phyloP scores from a whole-genome alignment of 2,888 invertebrate species.

The Dryobota labecula region DNA sequence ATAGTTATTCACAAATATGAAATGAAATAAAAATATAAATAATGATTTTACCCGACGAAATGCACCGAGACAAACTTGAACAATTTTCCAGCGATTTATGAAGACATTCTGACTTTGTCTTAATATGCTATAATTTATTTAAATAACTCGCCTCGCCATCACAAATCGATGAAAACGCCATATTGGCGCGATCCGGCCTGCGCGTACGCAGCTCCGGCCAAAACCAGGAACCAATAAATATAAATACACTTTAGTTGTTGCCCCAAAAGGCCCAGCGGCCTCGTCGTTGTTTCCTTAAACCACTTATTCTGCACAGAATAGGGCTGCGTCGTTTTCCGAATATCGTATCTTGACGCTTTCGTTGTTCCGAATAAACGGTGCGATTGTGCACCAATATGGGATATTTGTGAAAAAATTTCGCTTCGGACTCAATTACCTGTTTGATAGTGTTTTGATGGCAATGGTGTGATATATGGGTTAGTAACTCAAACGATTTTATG shows the following conservation, averaged over 20 bases:
- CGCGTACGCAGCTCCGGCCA: constrained; percentile 74
- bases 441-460: constrained; percentile 19
- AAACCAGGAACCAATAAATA: constrained; percentile 84
- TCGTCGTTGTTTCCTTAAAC: constrained; percentile 81
- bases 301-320: constrained; percentile 69
- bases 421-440: constrained; percentile 34
- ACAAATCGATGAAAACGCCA: constrained; percentile 75
- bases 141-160: constrained; percentile 67
- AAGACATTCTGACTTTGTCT: constrained; percentile 49
- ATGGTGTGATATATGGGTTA: not conserved
- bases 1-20: not conserved
- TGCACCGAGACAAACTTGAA: constrained; percentile 19
- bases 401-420: constrained; percentile 56
- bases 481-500: too few relatives aligned
- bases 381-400: constrained; percentile 50
- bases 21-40: constrained; percentile 14
- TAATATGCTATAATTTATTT: constrained; percentile 63
- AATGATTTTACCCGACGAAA: not conserved
- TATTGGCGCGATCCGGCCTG: constrained; percentile 67
- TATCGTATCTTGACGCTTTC: constrained; percentile 60
- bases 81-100: constrained; percentile 51
- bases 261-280: constrained; percentile 78
- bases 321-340: constrained; percentile 54
- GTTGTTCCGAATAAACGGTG: constrained; percentile 57
- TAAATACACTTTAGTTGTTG: constrained; percentile 81